Conservation (phyloP, 1,140 invertebrate species). For the Neelides sp. region DNA sequence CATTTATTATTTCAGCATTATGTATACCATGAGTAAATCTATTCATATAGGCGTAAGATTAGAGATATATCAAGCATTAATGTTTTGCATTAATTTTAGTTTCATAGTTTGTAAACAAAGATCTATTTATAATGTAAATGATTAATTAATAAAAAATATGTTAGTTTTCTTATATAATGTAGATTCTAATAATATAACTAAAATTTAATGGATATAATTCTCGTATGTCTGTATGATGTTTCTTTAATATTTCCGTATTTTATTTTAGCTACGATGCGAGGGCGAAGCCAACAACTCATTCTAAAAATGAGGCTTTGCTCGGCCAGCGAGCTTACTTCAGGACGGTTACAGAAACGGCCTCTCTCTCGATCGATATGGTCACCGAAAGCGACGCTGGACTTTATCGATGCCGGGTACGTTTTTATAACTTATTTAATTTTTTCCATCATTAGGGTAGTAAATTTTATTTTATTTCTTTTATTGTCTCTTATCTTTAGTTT, state of each 20-base stretch:
- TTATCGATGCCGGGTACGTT: slow-evolving; percentile 53
- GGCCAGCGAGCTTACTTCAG: slow-evolving; percentile 45
- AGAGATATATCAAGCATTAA: too few relatives aligned
- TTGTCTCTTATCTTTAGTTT: too few relatives aligned
- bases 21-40: too few relatives aligned
- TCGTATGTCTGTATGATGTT: neutral
- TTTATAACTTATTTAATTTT: too few relatives aligned
- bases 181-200: neutral
- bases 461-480: too few relatives aligned
- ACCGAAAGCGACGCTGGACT: slow-evolving; percentile 54
- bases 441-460: too few relatives aligned
- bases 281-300: slow-evolving; percentile 41
- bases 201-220: neutral
- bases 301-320: slow-evolving; percentile 44
- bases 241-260: slow-evolving; percentile 13
- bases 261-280: slow-evolving; percentile 50
- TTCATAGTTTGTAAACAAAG: neutral
- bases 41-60: too few relatives aligned
- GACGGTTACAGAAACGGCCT: slow-evolving; percentile 41
- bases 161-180: too few relatives aligned
- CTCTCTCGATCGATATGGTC: slow-evolving; percentile 49
- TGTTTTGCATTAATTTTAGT: neutral
- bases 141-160: too few relatives aligned
- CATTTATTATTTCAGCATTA: too few relatives aligned
- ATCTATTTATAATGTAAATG: neutral